Conservation (phyloP, 2,113 vertebrate genomes). For the Bubo bubo region DNA sequence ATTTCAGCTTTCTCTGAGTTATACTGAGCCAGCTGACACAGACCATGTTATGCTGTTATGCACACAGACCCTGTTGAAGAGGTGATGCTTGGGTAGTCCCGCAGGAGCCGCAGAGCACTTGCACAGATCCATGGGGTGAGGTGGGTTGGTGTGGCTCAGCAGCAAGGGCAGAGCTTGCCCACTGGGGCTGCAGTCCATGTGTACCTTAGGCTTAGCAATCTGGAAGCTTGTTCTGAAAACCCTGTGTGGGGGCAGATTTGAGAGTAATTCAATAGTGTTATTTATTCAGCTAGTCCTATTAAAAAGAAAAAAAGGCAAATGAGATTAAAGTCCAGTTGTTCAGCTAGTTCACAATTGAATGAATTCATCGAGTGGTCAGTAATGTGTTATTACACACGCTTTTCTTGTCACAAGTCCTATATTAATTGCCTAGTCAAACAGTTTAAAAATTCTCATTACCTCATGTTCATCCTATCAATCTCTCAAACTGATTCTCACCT, state of each 20-base stretch:
- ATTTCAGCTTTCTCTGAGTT: background rate
- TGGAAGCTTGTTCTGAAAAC: background rate
- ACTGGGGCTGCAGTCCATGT: background rate
- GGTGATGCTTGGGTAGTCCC: background rate
- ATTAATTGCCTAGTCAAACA: background rate
- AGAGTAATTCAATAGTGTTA: background rate
- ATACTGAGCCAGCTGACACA: background rate
- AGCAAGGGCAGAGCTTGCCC: background rate
- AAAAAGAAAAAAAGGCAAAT: background rate
- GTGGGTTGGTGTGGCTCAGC: background rate
- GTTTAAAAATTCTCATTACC: background rate
- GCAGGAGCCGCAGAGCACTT: background rate
- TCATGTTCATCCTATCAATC: background rate
- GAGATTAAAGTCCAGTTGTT: background rate
- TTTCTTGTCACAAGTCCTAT: background rate
- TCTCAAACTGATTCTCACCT: background rate
- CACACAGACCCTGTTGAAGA: background rate
- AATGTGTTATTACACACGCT: background rate
- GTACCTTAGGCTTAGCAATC: background rate
- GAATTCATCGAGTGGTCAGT: background rate
- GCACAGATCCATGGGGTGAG: accelerated
- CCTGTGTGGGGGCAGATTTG: background rate
- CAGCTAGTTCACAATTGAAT: background rate
- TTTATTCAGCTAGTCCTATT: background rate
- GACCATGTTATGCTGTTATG: background rate